Percentiles rank a stretch among this genome's conserved stretches.
Evolutionary conservation across 2,113 vertebrate species (phyloP).

Genomic region (Oreotrochilus melanogaster): DNA sequence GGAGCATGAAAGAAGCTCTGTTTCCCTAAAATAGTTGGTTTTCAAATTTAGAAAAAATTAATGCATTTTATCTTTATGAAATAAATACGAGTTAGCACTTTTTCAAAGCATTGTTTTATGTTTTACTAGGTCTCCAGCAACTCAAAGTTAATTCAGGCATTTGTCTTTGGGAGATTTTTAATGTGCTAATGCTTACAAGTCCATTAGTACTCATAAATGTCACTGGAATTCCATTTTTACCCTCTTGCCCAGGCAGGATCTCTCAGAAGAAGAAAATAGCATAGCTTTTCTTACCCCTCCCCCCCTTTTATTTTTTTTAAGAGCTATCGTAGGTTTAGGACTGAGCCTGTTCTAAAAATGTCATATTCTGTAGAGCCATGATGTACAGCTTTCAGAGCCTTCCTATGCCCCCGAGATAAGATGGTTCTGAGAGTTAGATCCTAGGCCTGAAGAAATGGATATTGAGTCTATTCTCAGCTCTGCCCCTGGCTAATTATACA

Average conservation of each 20-base stretch:
- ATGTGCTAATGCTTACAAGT: not conserved
- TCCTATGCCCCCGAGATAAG: not conserved
- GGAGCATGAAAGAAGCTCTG: not conserved
- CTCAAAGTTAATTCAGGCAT: conserved; percentile 5
- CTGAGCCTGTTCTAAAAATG: conserved; percentile 53
- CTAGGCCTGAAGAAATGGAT: not conserved
- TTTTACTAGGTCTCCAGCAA: not conserved
- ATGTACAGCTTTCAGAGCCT: not conserved
- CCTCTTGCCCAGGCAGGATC: not conserved
- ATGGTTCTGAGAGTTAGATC: not conserved
- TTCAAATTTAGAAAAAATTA: not conserved
- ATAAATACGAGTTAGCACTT: not conserved
- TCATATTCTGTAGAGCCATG: conserved; percentile 4
- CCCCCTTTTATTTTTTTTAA: not conserved
- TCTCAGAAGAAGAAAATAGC: not conserved
- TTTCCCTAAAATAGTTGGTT: not conserved
- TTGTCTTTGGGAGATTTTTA: not conserved
- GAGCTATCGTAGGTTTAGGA: not conserved
- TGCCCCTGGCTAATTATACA: conserved; percentile 31
- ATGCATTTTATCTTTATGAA: not conserved
- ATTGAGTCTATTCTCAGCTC: conserved; percentile 30
- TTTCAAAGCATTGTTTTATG: not conserved
- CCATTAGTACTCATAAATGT: conserved; percentile 17
- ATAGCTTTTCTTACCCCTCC: not conserved
- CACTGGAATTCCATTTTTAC: conserved; percentile 24